These are phyloP conservation scores for Lota lota DNA, from an alignment of 2,113 vertebrate genomes.

Conservation along the genomic window DNA sequence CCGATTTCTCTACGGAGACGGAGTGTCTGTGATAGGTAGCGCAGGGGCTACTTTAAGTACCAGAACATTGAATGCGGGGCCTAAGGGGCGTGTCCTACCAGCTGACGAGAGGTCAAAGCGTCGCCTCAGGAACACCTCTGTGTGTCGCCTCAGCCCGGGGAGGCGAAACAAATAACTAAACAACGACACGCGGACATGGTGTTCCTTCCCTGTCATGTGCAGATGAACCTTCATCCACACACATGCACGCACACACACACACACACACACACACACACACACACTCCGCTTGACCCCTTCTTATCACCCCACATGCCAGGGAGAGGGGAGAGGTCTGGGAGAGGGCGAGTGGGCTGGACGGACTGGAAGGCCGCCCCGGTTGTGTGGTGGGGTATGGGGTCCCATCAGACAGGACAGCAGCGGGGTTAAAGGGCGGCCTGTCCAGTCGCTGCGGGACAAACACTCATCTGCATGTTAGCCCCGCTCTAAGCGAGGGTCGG, in stretches of 20 bases:
- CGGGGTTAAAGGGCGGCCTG: constrained; percentile 59
- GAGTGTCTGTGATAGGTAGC: too few species aligned
- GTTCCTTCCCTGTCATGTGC: constrained; percentile 48
- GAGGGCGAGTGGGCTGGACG: constrained; percentile 34
- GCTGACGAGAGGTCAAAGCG: too few species aligned
- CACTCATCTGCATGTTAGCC: constrained; percentile 58
- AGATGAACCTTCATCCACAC: constrained; percentile 40
- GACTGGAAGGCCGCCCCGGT: constrained; percentile 48
- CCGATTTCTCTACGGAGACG: too few species aligned
- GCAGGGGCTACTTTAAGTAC: too few species aligned
- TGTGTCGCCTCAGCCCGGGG: background rate
- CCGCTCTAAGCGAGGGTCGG: constrained; percentile 12
- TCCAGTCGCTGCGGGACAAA: constrained; percentile 46
- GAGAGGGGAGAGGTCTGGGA: constrained; percentile 28
- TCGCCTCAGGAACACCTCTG: background rate
- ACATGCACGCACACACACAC: too few species aligned
- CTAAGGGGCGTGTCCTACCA: too few species aligned
- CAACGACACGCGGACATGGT: background rate
- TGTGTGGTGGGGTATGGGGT: constrained; percentile 34
- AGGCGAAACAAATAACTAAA: constrained; percentile 56
- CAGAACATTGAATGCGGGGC: too few species aligned
- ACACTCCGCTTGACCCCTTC: constrained; percentile 52
- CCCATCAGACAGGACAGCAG: constrained; percentile 61
- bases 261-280: background rate
- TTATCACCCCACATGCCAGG: constrained; percentile 62